These are phyloP conservation scores for Scolopax mira DNA, from an alignment of 2,113 vertebrate species.

Conservation along the genomic window DNA sequence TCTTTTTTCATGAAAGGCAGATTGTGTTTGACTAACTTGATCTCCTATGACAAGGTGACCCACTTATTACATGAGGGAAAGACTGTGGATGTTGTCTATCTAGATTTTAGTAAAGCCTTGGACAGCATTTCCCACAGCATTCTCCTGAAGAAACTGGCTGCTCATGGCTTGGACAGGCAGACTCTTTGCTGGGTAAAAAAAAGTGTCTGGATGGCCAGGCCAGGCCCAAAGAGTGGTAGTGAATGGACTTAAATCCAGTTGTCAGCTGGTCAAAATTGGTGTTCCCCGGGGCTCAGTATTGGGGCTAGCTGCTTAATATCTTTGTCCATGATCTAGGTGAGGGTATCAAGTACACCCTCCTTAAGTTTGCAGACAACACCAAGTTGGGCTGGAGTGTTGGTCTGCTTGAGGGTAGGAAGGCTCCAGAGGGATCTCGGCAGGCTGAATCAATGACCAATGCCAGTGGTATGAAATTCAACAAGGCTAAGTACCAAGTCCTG, in stretches of 20 bases:
- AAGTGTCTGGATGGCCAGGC: background rate
- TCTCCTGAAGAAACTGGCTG: background rate
- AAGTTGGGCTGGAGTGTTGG: background rate
- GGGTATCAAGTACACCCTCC: no score
- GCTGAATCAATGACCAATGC: background rate
- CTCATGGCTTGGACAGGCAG: background rate
- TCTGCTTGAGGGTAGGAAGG: background rate
- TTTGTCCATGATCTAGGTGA: background rate
- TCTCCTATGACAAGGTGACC: background rate
- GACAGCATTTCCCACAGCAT: background rate
- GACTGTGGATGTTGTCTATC: background rate
- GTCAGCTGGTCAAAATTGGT: background rate
- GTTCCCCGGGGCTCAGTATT: background rate
- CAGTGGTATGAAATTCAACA: background rate
- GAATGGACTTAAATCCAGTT: background rate
- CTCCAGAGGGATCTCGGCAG: background rate
- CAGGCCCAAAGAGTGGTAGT: background rate
- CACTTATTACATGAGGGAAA: background rate
- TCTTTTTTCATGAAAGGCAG: background rate
- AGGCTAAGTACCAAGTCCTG: background rate
- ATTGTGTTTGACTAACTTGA: background rate
- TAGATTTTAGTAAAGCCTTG: background rate
- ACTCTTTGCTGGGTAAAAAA: background rate
- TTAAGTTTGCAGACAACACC: background rate
- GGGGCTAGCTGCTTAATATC: background rate